phyloP scores from a whole-genome alignment of 2,113 vertebrate species.

The Scolopax mira region DNA sequence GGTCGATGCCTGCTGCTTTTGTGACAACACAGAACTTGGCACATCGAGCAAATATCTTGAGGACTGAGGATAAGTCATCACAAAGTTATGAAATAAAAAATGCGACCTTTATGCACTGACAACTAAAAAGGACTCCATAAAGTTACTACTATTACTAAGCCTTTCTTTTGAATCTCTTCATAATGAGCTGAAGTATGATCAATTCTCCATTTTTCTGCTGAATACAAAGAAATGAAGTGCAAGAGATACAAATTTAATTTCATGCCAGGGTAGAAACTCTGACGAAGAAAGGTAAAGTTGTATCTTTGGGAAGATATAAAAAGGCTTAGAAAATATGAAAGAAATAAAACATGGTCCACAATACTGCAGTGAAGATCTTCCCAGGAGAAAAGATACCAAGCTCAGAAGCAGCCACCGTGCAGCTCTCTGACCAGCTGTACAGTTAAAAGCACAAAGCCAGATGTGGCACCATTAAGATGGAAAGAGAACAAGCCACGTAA shows the following conservation, averaged over 20 bases:
- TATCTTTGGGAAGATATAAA: not conserved
- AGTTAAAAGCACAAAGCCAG: not conserved
- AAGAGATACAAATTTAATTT: not conserved
- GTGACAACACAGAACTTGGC: not conserved
- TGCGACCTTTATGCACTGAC: fast-evolving
- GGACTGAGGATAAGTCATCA: not conserved
- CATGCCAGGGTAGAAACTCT: not conserved
- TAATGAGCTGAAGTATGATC: not conserved
- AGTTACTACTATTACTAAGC: not conserved
- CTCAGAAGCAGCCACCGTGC: not conserved
- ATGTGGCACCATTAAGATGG: not conserved
- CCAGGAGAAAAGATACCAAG: not conserved
- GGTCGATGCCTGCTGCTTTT: not conserved
- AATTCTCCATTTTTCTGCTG: not conserved
- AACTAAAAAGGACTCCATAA: not conserved
- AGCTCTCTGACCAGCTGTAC: not conserved
- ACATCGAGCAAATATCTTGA: not conserved
- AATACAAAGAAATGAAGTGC: not conserved
- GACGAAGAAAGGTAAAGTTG: not conserved
- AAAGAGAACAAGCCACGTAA: not conserved
- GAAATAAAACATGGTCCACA: not conserved
- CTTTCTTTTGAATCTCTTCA: not conserved
- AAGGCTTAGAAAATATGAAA: not conserved
- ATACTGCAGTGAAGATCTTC: not conserved
- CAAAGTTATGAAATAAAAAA: not conserved